A percentile compares a stretch with the other conserved stretches of the same genome.
phyloP scores from a whole-genome alignment of 1,140 invertebrate species.

The Drosophila ananassae region DNA sequence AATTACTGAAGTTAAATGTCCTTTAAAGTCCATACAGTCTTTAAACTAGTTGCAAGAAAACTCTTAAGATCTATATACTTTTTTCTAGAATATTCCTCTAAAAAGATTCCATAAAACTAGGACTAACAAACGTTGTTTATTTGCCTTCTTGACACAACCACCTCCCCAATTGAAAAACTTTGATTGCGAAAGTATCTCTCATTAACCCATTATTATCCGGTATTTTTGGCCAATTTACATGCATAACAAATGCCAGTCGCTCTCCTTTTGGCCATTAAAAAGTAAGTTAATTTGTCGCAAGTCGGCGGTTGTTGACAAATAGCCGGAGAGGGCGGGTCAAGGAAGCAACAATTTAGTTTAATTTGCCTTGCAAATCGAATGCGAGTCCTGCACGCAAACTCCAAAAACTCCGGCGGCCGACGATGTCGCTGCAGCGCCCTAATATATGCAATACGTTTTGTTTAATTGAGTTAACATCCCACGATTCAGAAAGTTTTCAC shows the following conservation, averaged over 20 bases:
- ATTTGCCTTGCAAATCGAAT: slow-evolving; percentile 42
- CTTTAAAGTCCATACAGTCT: too few species aligned
- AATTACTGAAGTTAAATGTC: too few species aligned
- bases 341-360: slow-evolving; percentile 44
- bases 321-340: slow-evolving; percentile 30
- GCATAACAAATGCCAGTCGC: not conserved
- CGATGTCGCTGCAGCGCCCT: slow-evolving; percentile 18
- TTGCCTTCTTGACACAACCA: not conserved
- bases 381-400: slow-evolving; percentile 33
- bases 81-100: not conserved
- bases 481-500: not conserved
- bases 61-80: too few species aligned
- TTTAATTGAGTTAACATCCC: slow-evolving; percentile 46
- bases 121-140: not conserved
- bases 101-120: not conserved
- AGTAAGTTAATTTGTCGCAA: slow-evolving; percentile 31
- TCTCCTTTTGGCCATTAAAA: slow-evolving; percentile 14
- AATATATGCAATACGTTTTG: slow-evolving; percentile 40
- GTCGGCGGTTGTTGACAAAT: slow-evolving; percentile 19
- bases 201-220: slow-evolving; percentile 1
- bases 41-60: too few species aligned
- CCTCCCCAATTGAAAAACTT: not conserved
- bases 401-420: not conserved
- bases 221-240: slow-evolving; percentile 16
- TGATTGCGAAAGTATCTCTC: slow-evolving; percentile 28